A percentile compares a stretch with the other conserved stretches of the same genome.
Evolutionary conservation across 2,113 vertebrate genomes (phyloP).

Genomic region (Euleptes europaea): DNA sequence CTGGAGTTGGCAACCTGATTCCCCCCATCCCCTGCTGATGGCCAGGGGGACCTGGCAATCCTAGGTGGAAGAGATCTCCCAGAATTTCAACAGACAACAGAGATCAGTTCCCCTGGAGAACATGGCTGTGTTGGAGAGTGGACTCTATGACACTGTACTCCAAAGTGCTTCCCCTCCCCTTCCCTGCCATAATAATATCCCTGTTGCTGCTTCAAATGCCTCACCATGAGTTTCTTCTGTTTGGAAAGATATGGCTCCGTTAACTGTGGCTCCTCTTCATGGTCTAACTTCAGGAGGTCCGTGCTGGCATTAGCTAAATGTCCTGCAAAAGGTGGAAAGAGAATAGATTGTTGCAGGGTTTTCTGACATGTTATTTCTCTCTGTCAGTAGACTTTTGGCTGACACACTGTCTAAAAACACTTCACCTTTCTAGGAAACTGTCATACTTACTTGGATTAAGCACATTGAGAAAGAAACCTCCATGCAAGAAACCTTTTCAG

Average conservation of each 20-base stretch:
- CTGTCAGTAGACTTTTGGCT: too few species aligned
- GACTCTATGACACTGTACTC: too few species aligned
- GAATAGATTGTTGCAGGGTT: background rate
- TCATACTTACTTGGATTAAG: background rate
- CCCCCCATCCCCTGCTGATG: too few species aligned
- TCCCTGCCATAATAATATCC: background rate
- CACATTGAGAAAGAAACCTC: background rate
- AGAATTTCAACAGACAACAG: too few species aligned
- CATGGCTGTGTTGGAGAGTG: too few species aligned
- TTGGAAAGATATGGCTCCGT: conserved; percentile 98
- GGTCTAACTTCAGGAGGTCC: conserved; percentile 95
- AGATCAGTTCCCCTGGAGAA: too few species aligned
- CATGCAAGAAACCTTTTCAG: background rate
- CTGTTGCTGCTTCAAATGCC: background rate
- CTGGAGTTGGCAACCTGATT: too few species aligned
- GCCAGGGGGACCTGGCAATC: too few species aligned
- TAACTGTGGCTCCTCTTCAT: conserved; percentile 92
- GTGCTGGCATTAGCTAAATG: conserved; percentile 92
- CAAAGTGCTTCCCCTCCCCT: too few species aligned
- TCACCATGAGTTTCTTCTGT: conserved; percentile 99
- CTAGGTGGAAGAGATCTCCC: too few species aligned
- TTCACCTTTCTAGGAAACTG: background rate
- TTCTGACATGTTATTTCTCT: background rate
- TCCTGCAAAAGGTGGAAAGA: conserved; percentile 75
- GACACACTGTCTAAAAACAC: background rate